Base-by-base conservation (phyloP, 2,797 vertebrate species). In the Merluccius polli region DNA sequence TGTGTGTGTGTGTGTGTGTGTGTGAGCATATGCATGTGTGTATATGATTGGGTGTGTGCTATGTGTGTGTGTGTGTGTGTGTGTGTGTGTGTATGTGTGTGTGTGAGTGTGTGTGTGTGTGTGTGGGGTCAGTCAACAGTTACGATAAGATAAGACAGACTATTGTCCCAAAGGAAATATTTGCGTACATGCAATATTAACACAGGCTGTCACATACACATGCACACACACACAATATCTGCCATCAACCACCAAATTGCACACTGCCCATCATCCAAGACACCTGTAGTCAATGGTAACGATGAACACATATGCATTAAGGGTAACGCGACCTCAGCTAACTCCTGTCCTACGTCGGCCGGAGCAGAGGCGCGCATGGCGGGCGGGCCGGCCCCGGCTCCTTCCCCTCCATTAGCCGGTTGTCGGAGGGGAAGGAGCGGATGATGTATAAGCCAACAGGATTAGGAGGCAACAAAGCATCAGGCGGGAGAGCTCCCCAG, bases 381-480 rank as follows among this genome's bases (percentile, higher is more conserved):
- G 83, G 85, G 3, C 35, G 83, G 76, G 78, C 85, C 78, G 77
- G 81, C 84, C 77, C 69, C 73, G 27, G 27, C 80, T 84, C 86
- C 82, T 85, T 84, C 82, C 72, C 86, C 85, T 89, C 87, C 87
- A 90, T 90, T 91, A 91, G 87, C 83, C 83, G 78, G 83, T 84
- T 89, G 90, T 89, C 77, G 74, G 84, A 84, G 84, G 87, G 88
- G 88, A 90, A 89, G 89, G 85, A 86, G 86, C 32, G 89, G 87
- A 89, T 91, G 84, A 91, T 83, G 84, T 88, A 85, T 90, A 91
- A 92, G 83, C 88, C 89, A 89, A 85, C 85, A 79, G 90, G 89
- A 91, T 93, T 91, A 91, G n/a, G n/a, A n/a, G n/a, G n/a, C 86
- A 91, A 91, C 91, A 91, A 90, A 90, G 90, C 88, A 89, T 90